Evolutionary conservation across 2,888 invertebrate genomes (phyloP).

Genomic region (Protonemura montana): DNA sequence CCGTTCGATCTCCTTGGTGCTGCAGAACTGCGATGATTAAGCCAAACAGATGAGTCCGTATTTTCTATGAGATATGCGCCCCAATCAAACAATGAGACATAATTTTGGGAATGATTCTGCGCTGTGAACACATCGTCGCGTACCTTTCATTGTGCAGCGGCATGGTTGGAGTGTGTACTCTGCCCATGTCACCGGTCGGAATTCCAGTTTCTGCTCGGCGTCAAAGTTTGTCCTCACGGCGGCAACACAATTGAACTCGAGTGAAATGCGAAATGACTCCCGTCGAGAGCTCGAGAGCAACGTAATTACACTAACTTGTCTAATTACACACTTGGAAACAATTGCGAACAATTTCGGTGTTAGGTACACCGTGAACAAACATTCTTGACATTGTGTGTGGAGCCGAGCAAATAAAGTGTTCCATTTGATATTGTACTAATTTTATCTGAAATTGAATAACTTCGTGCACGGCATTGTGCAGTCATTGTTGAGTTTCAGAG

Average conservation of each 20-base stretch:
- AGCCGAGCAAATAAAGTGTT: not conserved
- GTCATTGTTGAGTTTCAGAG: no score
- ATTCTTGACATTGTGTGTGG: not conserved
- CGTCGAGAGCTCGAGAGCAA: not conserved
- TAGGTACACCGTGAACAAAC: constrained; percentile 28
- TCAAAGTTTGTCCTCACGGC: not conserved
- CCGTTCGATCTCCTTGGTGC: not conserved
- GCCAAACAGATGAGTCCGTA: not conserved
- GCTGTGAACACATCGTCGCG: not conserved
- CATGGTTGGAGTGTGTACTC: not conserved
- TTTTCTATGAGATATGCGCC: no score
- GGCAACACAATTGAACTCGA: not conserved
- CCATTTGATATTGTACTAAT: constrained; percentile 5
- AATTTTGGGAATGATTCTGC: not conserved
- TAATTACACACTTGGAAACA: constrained; percentile 38
- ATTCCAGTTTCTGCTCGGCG: not conserved
- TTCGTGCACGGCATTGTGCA: not conserved
- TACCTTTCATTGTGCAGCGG: not conserved
- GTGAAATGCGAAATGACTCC: no score
- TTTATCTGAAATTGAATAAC: constrained; percentile 12
- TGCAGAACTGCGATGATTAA: not conserved
- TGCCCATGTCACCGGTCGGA: not conserved
- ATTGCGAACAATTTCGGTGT: constrained; percentile 35
- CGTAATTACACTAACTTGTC: constrained; percentile 28
- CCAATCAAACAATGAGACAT: no score